A percentile compares a stretch with the other conserved stretches of the same genome.
phyloP scores from a whole-genome alignment of 2,113 vertebrate genomes.

The Prionailurus bengalensis region DNA sequence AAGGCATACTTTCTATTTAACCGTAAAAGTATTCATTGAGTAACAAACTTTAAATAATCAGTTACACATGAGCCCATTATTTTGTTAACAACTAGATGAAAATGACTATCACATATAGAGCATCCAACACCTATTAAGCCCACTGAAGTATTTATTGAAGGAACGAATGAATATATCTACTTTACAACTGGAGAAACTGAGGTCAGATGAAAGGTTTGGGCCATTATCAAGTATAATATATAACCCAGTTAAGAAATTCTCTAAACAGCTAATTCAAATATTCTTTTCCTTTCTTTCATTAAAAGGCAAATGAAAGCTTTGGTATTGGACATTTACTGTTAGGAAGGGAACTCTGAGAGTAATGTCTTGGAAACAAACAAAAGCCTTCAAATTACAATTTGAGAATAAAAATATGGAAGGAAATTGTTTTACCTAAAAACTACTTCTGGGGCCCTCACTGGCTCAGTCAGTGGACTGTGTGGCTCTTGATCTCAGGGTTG shows the following conservation, averaged over 20 bases:
- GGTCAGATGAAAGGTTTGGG: slow-evolving; percentile 12
- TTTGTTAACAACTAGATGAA: slow-evolving; percentile 48
- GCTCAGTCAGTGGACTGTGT: not conserved
- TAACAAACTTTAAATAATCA: slow-evolving; percentile 1
- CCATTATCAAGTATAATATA: not conserved
- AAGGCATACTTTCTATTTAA: slow-evolving; percentile 4
- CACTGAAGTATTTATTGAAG: slow-evolving; percentile 7
- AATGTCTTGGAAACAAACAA: not conserved
- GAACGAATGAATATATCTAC: not conserved
- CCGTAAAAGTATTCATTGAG: not conserved
- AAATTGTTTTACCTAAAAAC: not conserved
- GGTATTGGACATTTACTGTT: not conserved
- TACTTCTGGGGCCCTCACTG: not conserved
- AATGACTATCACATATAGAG: not conserved
- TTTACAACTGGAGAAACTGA: slow-evolving; percentile 30
- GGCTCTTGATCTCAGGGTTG: not conserved
- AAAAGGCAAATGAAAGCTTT: slow-evolving; percentile 32
- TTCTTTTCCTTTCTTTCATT: slow-evolving; percentile 42
- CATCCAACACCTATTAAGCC: not conserved
- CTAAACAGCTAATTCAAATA: slow-evolving; percentile 10
- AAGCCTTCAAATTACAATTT: not conserved
- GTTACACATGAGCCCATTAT: not conserved
- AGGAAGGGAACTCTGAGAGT: not conserved
- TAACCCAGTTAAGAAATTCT: slow-evolving; percentile 6
- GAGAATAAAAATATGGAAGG: not conserved